Conservation (phyloP, 2,113 vertebrate species). For the Cyprinus carpio region DNA sequence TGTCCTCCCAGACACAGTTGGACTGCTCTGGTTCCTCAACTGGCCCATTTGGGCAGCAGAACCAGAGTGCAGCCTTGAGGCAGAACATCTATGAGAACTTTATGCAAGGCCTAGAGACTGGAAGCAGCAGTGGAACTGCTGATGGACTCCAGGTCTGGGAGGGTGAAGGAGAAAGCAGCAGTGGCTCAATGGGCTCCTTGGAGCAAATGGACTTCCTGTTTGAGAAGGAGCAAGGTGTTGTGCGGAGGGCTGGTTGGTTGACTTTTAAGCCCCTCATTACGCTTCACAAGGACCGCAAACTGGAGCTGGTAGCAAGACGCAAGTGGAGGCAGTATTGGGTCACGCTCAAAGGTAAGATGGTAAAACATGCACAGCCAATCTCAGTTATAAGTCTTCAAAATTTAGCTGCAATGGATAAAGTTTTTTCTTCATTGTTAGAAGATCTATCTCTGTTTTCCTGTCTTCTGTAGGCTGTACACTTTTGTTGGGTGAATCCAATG, state of each 20-base stretch:
- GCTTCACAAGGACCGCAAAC: conserved; percentile 92
- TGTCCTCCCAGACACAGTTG: conserved; percentile 71
- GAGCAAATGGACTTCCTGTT: conserved; percentile 93
- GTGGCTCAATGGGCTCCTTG: conserved; percentile 88
- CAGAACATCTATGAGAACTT: conserved; percentile 91
- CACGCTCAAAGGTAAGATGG: conserved; percentile 87
- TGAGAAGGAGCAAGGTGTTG: conserved; percentile 95
- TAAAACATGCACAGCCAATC: neutral
- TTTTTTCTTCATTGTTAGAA: neutral
- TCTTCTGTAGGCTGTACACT: conserved; percentile 83
- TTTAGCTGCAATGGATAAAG: neutral
- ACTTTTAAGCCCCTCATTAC: conserved; percentile 93
- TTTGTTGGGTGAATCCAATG: conserved; percentile 87
- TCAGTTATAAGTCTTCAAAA: neutral
- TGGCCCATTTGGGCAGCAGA: conserved; percentile 61
- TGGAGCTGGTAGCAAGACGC: conserved; percentile 88
- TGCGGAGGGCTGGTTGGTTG: conserved; percentile 94
- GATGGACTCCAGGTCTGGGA: conserved; percentile 64
- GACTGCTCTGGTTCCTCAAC: conserved; percentile 68
- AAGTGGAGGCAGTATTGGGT: conserved; percentile 98
- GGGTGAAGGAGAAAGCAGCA: conserved; percentile 80
- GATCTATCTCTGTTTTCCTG: neutral
- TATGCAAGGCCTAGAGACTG: conserved; percentile 88
- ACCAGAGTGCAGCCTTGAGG: conserved; percentile 71
- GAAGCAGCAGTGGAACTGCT: conserved; percentile 58